phyloP scores from a whole-genome alignment of 2,888 invertebrate species.

The Drosophila neutralis region DNA sequence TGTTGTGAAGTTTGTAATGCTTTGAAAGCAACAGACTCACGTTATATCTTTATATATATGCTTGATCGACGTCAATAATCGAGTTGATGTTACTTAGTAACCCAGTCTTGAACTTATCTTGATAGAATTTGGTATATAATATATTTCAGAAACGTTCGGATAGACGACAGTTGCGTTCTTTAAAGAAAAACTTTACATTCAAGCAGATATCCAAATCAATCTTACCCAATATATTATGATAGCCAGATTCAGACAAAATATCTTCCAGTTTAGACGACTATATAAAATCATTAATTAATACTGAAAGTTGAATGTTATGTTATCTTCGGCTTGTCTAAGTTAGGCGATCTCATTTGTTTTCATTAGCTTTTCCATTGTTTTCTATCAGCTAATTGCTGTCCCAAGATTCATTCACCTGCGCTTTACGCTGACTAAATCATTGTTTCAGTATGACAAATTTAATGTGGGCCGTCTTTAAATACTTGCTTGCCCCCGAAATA shows the following conservation, averaged over 20 bases:
- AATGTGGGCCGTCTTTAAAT: slow-evolving; percentile 4
- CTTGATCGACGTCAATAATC: neutral
- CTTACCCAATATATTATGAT: neutral
- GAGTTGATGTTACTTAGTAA: neutral
- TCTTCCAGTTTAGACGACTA: neutral
- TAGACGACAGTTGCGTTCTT: neutral
- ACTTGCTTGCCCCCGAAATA: neutral
- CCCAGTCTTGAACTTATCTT: neutral
- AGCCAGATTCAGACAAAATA: neutral
- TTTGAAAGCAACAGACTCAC: neutral
- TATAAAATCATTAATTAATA: neutral
- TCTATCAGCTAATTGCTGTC: neutral
- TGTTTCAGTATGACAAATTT: neutral
- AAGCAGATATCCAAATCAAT: neutral
- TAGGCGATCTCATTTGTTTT: neutral
- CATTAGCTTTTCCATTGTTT: neutral
- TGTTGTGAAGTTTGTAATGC: neutral
- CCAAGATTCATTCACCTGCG: neutral
- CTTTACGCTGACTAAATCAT: neutral
- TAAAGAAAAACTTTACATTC: neutral
- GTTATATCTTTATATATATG: neutral
- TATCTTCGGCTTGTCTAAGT: neutral
- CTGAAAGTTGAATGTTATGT: neutral
- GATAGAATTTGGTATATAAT: neutral
- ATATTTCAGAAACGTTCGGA: too few relatives aligned